Percentiles rank a stretch among this genome's conserved stretches.
Evolutionary conservation across 2,113 vertebrate genomes (phyloP).

Genomic region (Rhynchopsitta pachyrhyncha): DNA sequence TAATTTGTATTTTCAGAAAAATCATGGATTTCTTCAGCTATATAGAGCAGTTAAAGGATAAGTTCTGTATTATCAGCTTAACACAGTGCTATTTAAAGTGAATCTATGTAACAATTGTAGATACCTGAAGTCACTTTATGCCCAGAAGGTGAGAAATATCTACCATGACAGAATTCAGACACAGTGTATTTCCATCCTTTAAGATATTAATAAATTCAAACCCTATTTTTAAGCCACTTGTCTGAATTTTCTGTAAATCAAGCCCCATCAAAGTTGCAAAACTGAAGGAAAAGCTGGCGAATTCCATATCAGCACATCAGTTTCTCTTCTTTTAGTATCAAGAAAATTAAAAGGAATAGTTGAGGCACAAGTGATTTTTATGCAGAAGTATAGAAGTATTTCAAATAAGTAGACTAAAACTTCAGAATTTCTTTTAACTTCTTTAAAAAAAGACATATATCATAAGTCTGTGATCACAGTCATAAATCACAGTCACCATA

Average conservation of each 20-base stretch:
- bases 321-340: background rate
- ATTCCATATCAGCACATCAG: background rate
- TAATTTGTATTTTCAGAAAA: constrained; percentile 5
- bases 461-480: background rate
- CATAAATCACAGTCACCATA: background rate
- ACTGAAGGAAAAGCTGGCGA: background rate
- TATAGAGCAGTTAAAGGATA: background rate
- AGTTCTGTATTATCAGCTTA: background rate
- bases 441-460: background rate
- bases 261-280: background rate
- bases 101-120: background rate
- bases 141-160: background rate
- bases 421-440: background rate
- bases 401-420: background rate
- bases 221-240: background rate
- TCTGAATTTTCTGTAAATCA: background rate
- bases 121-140: background rate
- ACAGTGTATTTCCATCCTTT: background rate
- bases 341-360: constrained; percentile 17
- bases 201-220: background rate
- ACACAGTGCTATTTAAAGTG: background rate
- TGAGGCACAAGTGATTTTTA: constrained; percentile 56
- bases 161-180: background rate
- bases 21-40: background rate
- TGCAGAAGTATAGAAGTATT: constrained; percentile 25